Base-by-base conservation (phyloP, 2,113 vertebrate species). In the Phylloscopus trochiloides region DNA sequence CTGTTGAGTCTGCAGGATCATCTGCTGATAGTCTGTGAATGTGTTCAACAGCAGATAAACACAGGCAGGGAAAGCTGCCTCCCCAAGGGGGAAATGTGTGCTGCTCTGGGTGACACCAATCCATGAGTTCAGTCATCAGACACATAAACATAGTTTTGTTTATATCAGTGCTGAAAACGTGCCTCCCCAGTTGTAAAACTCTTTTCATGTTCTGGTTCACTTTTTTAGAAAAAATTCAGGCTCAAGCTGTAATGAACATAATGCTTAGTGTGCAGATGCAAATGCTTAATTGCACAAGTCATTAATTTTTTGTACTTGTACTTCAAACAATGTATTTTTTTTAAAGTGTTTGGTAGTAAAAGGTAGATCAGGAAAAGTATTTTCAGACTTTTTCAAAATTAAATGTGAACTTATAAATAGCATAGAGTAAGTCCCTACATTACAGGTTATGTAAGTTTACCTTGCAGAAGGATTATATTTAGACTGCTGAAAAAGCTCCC, bases 261-360 rank as follows among this genome's bases (percentile, higher is more conserved):
- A 62, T 45, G 12, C 36, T 81, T 19, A 48, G 34, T 3, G 31
- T 75, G 25, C 0, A 0, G 13, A 26, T 68, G 4, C 2, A 7
- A 42, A 14, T 71, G 7, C 7, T 74, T 54, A 76, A 57, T 42
- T 3, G 2, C 18, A 34, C 7, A 59, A 79, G 10, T 67, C 0
- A 11, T 48, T 74, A 20, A 3, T 25, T 54, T 68, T 52, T 51
- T 61, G 26, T 14, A 28, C 9, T 9, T 50, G 4, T 66, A 42
- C 68, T 87, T 76, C 15, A 40, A 61, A 43, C 4, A 24, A 13
- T 10, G 1, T 10, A n/a, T n/a, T 54, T 24, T n/a, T 54, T 24
- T 11, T 9, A 40, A n/a, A 52, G 26, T 3, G 6, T 54, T 71
- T 3, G 11, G 6, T 19, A 34, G 12, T 19, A 72, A 40, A 90